Evolutionary conservation across 2,888 invertebrate genomes (phyloP).

Genomic region (Lysandra coridon): DNA sequence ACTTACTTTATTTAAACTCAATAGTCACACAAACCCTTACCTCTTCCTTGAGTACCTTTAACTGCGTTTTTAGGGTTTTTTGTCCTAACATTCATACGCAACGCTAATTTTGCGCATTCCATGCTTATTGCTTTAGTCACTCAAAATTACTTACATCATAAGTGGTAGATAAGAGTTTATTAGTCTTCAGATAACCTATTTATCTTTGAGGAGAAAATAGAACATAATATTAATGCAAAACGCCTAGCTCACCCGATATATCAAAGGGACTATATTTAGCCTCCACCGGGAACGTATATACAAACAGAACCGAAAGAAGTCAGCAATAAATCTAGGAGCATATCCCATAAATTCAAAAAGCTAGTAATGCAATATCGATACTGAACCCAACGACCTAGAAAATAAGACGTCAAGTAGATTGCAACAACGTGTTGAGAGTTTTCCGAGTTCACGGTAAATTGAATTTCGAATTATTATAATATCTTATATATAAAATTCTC

Average conservation of each 20-base stretch:
- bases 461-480: background rate
- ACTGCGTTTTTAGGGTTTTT: no score
- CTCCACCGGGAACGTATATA: constrained; percentile 4
- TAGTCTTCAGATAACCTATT: background rate
- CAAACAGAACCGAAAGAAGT: constrained; percentile 11
- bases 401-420: constrained; percentile 1
- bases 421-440: background rate
- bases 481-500: no score
- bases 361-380: background rate
- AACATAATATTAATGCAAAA: background rate
- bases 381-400: constrained; percentile 1
- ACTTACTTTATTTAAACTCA: no score
- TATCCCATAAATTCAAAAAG: constrained; percentile 6
- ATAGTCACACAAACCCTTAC: no score
- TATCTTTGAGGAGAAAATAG: background rate
- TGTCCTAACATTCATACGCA: no score
- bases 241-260: constrained; percentile 6
- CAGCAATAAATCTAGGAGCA: background rate
- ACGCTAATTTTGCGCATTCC: no score
- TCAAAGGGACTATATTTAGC: constrained; percentile 14
- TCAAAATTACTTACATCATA: no score
- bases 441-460: constrained; percentile 4
- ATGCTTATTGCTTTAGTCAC: no score
- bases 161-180: no score
- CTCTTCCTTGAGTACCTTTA: no score